Evolutionary conservation across 2,888 invertebrate species (phyloP).

Genomic region (Drosophila monieri): DNA sequence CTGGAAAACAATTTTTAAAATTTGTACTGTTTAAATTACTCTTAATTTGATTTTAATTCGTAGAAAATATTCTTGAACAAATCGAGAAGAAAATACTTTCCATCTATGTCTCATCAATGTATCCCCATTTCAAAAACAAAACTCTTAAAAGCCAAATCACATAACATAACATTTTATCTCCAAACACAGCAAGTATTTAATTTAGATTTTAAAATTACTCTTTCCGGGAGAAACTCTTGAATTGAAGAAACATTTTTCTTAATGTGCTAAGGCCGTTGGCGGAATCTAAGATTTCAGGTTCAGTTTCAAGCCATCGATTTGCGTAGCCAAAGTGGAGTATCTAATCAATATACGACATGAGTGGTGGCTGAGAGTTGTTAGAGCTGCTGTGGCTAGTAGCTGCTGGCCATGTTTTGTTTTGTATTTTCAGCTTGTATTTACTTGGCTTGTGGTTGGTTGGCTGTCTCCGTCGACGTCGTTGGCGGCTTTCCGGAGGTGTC

Average conservation of each 20-base stretch:
- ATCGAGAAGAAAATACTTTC: neutral
- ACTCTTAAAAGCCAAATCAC: too few relatives aligned
- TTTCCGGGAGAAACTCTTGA: slow-evolving; percentile 1
- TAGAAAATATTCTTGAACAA: too few relatives aligned
- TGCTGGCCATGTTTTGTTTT: slow-evolving; percentile 39
- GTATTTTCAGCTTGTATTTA: slow-evolving; percentile 36
- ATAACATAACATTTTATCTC: neutral
- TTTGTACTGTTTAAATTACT: too few relatives aligned
- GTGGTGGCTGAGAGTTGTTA: slow-evolving; percentile 11
- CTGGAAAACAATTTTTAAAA: too few relatives aligned
- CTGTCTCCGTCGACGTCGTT: slow-evolving; percentile 4
- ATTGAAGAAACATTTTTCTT: neutral
- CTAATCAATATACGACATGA: slow-evolving; percentile 39
- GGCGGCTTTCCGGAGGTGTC: slow-evolving; percentile 26
- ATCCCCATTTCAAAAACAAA: too few relatives aligned
- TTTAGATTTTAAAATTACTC: neutral
- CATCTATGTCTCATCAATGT: neutral
- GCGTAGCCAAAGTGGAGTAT: slow-evolving; percentile 35
- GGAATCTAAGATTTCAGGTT: neutral
- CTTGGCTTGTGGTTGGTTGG: slow-evolving; percentile 34
- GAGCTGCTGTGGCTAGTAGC: slow-evolving; percentile 9
- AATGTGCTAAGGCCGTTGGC: neutral
- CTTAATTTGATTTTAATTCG: too few relatives aligned
- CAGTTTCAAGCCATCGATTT: slow-evolving; percentile 21
- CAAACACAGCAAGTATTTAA: neutral